Evolutionary conservation across 2,888 invertebrate species (phyloP), one percentile per base, ranked within the genome.

Genomic region (Sinotaia quadrata): DNA sequence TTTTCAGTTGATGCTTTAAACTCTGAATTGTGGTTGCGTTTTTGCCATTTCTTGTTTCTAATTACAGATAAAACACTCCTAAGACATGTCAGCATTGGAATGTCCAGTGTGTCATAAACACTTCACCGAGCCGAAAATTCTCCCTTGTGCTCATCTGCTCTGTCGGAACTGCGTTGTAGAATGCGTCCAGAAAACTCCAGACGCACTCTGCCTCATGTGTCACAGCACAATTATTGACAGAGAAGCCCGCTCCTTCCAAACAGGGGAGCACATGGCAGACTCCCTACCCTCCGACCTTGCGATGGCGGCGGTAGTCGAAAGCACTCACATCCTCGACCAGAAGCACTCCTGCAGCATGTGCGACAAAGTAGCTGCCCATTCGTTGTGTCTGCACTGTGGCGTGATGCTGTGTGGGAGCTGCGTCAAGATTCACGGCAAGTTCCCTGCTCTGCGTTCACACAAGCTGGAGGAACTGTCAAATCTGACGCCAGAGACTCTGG

Each of bases 381-480:
- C 56, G 18, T 34, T 56, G 33, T 56, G 56, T 21, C 56, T 56
- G 5, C 31, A 56, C 56, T 56, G 56, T 21, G 56, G 33, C 33
- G 56, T 34, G 33, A 56, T 33, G 56, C 56, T 56, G 56, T 56
- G 56, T 27, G 15, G 7, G 10, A 5, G 33, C 4, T 56, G 56
- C 56, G 27, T 27, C 10, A 8, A 15, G 15, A 27, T 27, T 4
- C 56, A 56, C 56, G 33, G 56, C 33, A 56, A 33, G 24, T 34
- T 56, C 33, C 5, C 31, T 8, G 56, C 33, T 21, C 31, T 34
- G 4, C 56, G 56, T 12, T 21, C 31, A 15, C 56, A 56, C 56
- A 29, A 2, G 7, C 33, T 56, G 56, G 56, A 56, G 56, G 15
- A 31, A 7, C 56, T 56, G 33, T 5, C 31, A n/a, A 12, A 31